Evolutionary conservation across 2,888 invertebrate genomes (phyloP), one percentile per base, ranked within the genome.

Genomic region (Heliconius aoede): DNA sequence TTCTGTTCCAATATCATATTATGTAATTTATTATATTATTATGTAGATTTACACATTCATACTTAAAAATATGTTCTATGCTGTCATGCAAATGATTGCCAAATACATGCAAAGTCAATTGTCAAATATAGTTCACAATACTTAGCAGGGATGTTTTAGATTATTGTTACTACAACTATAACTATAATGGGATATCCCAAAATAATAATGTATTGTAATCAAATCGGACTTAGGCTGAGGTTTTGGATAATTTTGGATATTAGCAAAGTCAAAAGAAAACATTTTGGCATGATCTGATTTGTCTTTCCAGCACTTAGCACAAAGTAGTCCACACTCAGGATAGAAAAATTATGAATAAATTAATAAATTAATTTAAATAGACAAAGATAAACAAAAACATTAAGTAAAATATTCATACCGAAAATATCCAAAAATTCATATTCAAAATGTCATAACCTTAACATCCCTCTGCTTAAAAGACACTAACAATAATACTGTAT

Each of bases 21-120:
- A 55, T n/a, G n/a, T n/a, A 69, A 26, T 28, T 46, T 28, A 76
- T 72, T 46, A 83, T 28, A 76, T 72, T 46, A 83, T 79, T 77
- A 78, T 88, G 91, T 92, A 93, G 92, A 93, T 92, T 93, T 92
- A 93, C 93, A 93, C 93, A 93, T 88, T 83, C 80, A 87, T 86
- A 85, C 84, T 84, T 81, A 36, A 81, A 84, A 81, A 83, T 82
- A 77, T 62, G 76, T 69, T 78, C 73, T 76, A 76, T 75, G 46
- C 58, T 74, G 51, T 77, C 85, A 86, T 87, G 86, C 86, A 86
- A 78, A 77, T 61, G 24, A 62, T 18, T 64, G 40, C 62, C 28
- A 60, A 68, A 46, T 67, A 72, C 77, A 80, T 79, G 77, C 72
- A 69, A n/a, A 72, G 51, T 71, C 30, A 61, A 60, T 24, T 24